phyloP scores from a whole-genome alignment of 2,113 vertebrate genomes.

The Tylochromis polylepis region DNA sequence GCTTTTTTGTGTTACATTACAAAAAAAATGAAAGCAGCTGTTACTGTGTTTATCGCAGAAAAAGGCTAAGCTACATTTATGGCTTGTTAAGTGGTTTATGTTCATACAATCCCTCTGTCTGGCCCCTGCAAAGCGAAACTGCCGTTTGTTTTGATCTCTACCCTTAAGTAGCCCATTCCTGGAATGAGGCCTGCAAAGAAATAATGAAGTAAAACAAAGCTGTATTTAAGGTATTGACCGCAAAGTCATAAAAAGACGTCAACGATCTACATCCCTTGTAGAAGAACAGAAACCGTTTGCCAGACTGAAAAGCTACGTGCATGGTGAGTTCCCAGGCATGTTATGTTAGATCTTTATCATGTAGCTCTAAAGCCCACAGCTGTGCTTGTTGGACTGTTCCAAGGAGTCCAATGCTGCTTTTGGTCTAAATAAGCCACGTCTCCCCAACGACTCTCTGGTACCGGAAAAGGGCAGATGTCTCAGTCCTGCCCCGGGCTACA shows the following conservation, averaged over 20 bases:
- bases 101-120: not conserved
- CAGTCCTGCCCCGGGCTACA: constrained; percentile 40
- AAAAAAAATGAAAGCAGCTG: not conserved
- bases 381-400: constrained; percentile 20
- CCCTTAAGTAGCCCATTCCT: not conserved
- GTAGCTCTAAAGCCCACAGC: constrained; percentile 33
- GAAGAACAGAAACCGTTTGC: not conserved
- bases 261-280: not conserved
- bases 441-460: constrained; percentile 14
- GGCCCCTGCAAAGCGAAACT: not conserved
- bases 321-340: constrained; percentile 13
- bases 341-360: constrained; percentile 49
- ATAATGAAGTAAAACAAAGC: not conserved
- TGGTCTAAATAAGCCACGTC: not conserved
- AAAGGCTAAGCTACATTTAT: not conserved
- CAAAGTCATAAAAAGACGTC: not conserved
- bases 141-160: not conserved
- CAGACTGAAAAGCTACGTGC: not conserved
- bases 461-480: constrained; percentile 66
- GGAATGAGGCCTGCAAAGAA: not conserved
- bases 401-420: constrained; percentile 3
- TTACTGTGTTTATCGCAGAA: not conserved
- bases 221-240: not conserved
- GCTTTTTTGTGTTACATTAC: not conserved
- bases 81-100: not conserved